Evolutionary conservation across 2,113 vertebrate genomes (phyloP).

Genomic region (Malurus melanocephalus): DNA sequence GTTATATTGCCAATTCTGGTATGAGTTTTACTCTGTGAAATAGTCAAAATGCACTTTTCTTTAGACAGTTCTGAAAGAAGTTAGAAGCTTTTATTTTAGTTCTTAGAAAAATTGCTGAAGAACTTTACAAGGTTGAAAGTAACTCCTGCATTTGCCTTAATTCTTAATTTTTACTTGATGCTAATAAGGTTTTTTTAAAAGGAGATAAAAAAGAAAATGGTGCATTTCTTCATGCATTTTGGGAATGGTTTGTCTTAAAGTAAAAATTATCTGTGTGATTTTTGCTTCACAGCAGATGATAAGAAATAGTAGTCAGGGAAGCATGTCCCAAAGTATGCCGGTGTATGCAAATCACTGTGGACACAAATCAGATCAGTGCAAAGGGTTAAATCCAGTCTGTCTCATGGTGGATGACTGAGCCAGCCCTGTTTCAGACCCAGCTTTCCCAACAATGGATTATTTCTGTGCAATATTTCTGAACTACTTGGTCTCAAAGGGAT

Average conservation of each 20-base stretch:
- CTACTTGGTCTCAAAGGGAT: not conserved
- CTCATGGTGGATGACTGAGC: not conserved
- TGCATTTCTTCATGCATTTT: not conserved
- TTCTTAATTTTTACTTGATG: not conserved
- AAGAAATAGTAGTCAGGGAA: not conserved
- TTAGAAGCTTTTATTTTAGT: slow-evolving; percentile 1
- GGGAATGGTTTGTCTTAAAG: not conserved
- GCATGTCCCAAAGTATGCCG: not conserved
- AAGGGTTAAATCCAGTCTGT: not conserved
- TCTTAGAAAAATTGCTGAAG: not conserved
- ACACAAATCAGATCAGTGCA: not conserved
- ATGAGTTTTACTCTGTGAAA: not conserved
- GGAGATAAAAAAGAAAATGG: not conserved
- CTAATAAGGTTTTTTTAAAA: not conserved
- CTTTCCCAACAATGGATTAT: not conserved
- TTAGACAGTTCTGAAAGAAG: not conserved
- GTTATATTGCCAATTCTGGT: not conserved
- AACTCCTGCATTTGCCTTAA: not conserved
- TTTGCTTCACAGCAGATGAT: not conserved
- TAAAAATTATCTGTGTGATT: not conserved
- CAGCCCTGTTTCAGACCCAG: not conserved
- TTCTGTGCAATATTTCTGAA: not conserved
- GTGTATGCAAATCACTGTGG: not conserved
- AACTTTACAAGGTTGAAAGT: not conserved
- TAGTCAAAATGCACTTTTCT: not conserved